Evolutionary conservation across 1,140 invertebrate species (phyloP), one percentile per base, ranked within the genome.

Genomic region (Scaptomyza pallida): DNA sequence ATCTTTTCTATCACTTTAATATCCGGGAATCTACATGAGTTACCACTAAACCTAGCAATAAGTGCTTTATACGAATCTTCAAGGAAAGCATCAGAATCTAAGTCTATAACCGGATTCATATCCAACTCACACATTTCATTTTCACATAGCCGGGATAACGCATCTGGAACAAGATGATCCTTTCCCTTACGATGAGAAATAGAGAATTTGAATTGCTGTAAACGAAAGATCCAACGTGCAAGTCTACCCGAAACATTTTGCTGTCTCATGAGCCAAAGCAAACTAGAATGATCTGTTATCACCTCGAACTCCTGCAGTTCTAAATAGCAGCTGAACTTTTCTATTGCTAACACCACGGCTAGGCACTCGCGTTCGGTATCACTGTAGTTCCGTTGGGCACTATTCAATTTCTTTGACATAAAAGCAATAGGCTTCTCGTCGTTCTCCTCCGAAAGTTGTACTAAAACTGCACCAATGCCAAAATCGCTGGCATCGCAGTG

Each of bases 401-500:
- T n/a, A n/a, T n/a, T n/a, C n/a, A n/a, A n/a, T n/a, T n/a, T n/a
- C n/a, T n/a, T n/a, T n/a, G n/a, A n/a, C n/a, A n/a, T n/a, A n/a
- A n/a, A n/a, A n/a, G n/a, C n/a, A n/a, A n/a, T n/a, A n/a, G n/a
- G n/a, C n/a, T 23, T 21, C 3, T 41, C 37, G 9, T 23, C 5
- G 5, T 4, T 19, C n/a, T n/a, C n/a, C n/a, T n/a, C n/a, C n/a
- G n/a, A n/a, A n/a, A n/a, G n/a, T n/a, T n/a, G n/a, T n/a, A 55
- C 19, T 40, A 55, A 41, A 21, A 21, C 19, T 21, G 19, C 19
- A 16, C 52, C 52, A 41, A 55, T 23, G 19, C 52, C 13, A 13
- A 55, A 40, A n/a, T n/a, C n/a, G n/a, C n/a, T n/a, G n/a, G n/a
- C n/a, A 41, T 55, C 52, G 19, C 19, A 21, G 19, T 21, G 19